These are phyloP conservation scores for Drosophila diplacantha DNA, from an alignment of 2,888 invertebrate species.

Conservation along the genomic window DNA sequence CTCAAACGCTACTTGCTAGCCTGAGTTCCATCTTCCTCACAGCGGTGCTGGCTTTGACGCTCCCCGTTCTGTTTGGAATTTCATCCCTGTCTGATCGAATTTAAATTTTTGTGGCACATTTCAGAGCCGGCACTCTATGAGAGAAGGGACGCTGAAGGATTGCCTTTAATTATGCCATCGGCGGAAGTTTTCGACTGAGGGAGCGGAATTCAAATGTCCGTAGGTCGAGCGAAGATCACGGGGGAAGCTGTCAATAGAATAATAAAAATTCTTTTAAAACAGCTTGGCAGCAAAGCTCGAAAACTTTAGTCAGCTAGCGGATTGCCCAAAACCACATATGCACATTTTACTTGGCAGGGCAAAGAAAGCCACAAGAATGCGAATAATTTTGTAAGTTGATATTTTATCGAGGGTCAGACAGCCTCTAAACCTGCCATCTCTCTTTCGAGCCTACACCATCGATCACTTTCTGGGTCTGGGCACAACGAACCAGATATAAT, in stretches of 20 bases:
- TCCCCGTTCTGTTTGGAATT: conserved; percentile 11
- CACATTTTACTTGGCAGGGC: conserved; percentile 17
- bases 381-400: conserved; percentile 65
- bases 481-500: conserved; percentile 66
- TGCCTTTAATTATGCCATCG: conserved; percentile 53
- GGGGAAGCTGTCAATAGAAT: neutral
- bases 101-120: conserved; percentile 70
- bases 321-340: conserved; percentile 2
- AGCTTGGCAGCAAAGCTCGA: neutral
- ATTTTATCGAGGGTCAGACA: conserved; percentile 59
- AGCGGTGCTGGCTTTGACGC: conserved; percentile 45
- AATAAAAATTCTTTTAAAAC: neutral
- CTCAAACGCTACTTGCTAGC: conserved; percentile 66
- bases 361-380: conserved; percentile 67
- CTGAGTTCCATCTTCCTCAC: conserved; percentile 29
- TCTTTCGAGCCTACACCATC: conserved; percentile 2
- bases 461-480: conserved; percentile 30
- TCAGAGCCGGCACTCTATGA: conserved; percentile 48
- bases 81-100: conserved; percentile 54
- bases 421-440: conserved; percentile 47
- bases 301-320: neutral
- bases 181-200: neutral
- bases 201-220: neutral
- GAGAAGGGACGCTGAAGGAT: conserved; percentile 47
- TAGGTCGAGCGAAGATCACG: neutral